These are phyloP conservation scores for Cyclophora albipunctata DNA, from an alignment of 2,888 invertebrate species.

Conservation along the genomic window DNA sequence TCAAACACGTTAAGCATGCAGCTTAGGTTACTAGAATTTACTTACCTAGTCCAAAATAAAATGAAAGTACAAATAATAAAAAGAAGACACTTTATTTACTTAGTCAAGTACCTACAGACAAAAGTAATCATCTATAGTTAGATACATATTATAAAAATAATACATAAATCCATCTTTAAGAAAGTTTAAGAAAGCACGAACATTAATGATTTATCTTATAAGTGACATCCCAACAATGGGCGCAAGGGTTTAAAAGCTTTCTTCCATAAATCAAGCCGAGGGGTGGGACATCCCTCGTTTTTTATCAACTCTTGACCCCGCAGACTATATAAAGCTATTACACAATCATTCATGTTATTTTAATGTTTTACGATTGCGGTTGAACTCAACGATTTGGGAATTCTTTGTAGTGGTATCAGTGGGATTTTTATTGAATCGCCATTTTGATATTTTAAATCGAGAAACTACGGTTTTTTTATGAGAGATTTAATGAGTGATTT, in stretches of 20 bases:
- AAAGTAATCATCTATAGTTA: no score
- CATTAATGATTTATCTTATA: background rate
- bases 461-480: no score
- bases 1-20: no score
- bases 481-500: background rate
- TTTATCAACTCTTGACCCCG: constrained; percentile 19
- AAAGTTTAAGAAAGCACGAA: no score
- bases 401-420: constrained; percentile 27
- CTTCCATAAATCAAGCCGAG: constrained; percentile 62
- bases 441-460: background rate
- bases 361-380: constrained; percentile 25
- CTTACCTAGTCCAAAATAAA: no score
- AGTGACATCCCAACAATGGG: constrained; percentile 6
- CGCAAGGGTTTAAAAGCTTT: constrained; percentile 74
- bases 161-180: background rate
- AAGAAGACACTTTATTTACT: no score
- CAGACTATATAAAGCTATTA: constrained; percentile 53
- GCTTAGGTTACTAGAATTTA: no score
- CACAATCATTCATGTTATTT: constrained; percentile 52
- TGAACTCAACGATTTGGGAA: constrained; percentile 39
- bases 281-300: constrained; percentile 43
- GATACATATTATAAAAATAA: background rate
- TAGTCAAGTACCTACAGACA: no score
- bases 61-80: no score
- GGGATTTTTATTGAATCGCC: background rate